Conservation (phyloP, 1,140 invertebrate species). For the Doryteuthis pealeii region DNA sequence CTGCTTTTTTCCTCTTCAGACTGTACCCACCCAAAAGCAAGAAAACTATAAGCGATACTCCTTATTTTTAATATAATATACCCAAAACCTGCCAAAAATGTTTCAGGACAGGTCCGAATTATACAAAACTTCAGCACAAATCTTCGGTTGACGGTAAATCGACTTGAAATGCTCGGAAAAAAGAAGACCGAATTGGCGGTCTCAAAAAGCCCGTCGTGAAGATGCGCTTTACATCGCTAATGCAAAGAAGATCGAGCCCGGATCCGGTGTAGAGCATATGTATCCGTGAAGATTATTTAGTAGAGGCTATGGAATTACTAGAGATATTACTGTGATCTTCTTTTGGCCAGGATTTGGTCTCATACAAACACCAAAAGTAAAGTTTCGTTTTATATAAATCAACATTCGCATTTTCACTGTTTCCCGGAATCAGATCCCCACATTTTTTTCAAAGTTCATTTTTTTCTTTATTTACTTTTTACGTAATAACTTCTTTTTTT, state of each 20-base stretch:
- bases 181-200: conserved; percentile 98
- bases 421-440: no score
- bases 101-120: conserved; percentile 51
- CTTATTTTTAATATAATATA: not conserved
- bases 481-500: no score
- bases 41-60: no score
- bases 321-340: conserved; percentile 99
- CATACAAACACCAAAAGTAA: conserved; percentile 95
- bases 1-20: no score
- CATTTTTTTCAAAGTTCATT: no score
- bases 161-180: conserved; percentile 94
- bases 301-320: conserved; percentile 98
- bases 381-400: conserved; percentile 30
- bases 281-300: conserved; percentile 98
- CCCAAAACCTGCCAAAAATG: conserved; percentile 28
- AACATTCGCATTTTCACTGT: not conserved
- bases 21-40: no score
- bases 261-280: conserved; percentile 96
- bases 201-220: conserved; percentile 92
- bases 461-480: no score
- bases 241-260: conserved; percentile 87
- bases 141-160: conserved; percentile 85
- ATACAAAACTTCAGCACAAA: conserved; percentile 92
- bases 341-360: conserved; percentile 97
- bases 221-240: conserved; percentile 91